Percentiles rank a stretch among this genome's conserved stretches.
phyloP scores from a whole-genome alignment of 2,113 vertebrate genomes.

The Labeo catla region DNA sequence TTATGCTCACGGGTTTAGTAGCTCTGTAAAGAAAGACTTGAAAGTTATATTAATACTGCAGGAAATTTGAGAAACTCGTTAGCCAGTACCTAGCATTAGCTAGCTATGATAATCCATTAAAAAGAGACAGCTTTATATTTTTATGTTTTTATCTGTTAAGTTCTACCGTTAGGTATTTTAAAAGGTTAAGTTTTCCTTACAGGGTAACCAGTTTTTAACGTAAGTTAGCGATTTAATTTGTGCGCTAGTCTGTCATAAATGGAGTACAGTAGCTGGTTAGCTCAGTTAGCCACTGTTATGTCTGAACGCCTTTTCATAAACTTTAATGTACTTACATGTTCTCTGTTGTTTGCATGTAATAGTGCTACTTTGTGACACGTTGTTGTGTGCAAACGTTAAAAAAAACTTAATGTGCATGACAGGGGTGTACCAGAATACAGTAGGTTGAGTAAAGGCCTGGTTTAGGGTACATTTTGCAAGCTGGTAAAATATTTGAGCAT shows the following conservation, averaged over 20 bases:
- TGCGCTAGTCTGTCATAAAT: neutral
- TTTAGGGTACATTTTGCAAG: neutral
- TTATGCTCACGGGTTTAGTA: neutral
- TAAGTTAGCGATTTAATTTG: neutral
- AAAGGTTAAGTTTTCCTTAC: neutral
- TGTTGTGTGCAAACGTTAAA: neutral
- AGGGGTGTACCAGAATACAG: neutral
- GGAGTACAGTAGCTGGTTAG: slow-evolving; percentile 11
- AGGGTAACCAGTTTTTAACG: neutral
- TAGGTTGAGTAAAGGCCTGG: neutral
- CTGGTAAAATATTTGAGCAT: neutral
- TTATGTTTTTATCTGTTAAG: neutral
- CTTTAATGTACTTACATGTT: neutral
- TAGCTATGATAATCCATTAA: slow-evolving; percentile 28
- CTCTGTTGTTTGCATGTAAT: neutral
- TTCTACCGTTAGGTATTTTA: neutral
- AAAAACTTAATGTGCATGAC: neutral
- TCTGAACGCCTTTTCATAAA: neutral
- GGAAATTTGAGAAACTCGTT: slow-evolving; percentile 11
- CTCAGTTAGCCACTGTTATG: neutral
- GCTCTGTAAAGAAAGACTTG: neutral
- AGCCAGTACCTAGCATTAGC: slow-evolving; percentile 37
- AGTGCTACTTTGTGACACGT: neutral
- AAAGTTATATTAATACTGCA: neutral
- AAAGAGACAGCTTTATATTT: neutral